Base-by-base conservation (phyloP, 2,888 invertebrate genomes). In the Phragmatobia fuliginosa region DNA sequence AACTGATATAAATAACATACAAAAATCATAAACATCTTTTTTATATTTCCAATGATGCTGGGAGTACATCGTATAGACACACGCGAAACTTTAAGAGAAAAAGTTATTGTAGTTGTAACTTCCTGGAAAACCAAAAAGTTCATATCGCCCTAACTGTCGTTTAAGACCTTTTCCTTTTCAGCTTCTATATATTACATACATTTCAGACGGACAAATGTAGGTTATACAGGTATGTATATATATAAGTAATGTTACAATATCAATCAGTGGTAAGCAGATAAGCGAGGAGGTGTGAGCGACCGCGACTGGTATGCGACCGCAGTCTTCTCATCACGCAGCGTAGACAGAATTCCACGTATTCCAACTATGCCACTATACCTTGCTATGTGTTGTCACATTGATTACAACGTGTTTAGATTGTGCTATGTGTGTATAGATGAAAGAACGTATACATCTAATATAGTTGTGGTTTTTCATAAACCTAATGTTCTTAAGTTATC, bases 251-350 rank as follows among this genome's bases (percentile, higher is more conserved):
- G 63, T 31, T 56, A 65, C 25, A 36, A 66, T 59, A 73, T 71
- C 67, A 74, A 77, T 75, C 72, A 70, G 60, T 62, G 41, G 59
- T 31, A 36, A 16, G 56, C 56, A 56, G 28, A 21, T 41, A 28
- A 28, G 66, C 21, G 2, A 2, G 18, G 62, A 64, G 67, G 70
- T 66, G 73, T 58, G 52, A 62, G 70, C 60, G 28, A 71, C 72
- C 70, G 56, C 68, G 63, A 32, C 11, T n/a, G 81, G 81, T 69
- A 81, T 81, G 76, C 66, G 58, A 78, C 81, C 81, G 32, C 81
- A 71, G 52, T 66, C 52, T 28, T 56, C 59, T 36, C 58, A 31
- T 56, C 21, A 73, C 81, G 49, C 79, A 71, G 11, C 45, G 66
- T 31, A 36, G 56, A 62, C 61, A 73, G 80, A 60, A 81, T 81